Conservation (phyloP, 2,888 invertebrate species). For the Melikaiella ostensackeni region DNA sequence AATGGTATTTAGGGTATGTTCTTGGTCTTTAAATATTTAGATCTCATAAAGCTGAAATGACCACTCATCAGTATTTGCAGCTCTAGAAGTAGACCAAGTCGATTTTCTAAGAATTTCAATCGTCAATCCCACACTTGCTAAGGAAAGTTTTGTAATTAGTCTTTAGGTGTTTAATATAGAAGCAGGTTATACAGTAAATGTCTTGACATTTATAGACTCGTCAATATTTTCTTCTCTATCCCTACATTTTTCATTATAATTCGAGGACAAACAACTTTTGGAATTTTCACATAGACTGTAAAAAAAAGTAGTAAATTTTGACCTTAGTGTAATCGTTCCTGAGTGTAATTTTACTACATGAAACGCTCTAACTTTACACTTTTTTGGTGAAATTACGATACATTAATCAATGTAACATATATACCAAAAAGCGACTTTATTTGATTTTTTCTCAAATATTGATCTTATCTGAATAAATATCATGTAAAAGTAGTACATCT, state of each 20-base stretch:
- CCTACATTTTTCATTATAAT: not conserved
- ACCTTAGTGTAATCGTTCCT: too few relatives aligned
- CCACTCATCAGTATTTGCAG: not conserved
- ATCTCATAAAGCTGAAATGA: not conserved
- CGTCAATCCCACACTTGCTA: not conserved
- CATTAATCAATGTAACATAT: too few relatives aligned
- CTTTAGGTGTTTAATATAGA: conserved; percentile 9
- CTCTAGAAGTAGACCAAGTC: conserved; percentile 13
- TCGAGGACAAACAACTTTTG: not conserved
- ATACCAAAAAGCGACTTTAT: too few relatives aligned
- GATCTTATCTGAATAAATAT: too few relatives aligned
- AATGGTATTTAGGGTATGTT: not conserved
- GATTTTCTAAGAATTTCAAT: conserved; percentile 21
- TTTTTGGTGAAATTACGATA: too few relatives aligned
- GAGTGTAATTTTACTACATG: too few relatives aligned
- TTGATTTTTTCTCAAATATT: too few relatives aligned
- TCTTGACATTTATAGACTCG: not conserved
- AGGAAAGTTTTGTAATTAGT: conserved; percentile 14
- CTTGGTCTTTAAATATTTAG: not conserved
- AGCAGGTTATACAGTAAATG: not conserved
- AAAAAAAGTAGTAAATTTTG: too few relatives aligned
- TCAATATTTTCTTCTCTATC: not conserved
- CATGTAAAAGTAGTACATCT: too few relatives aligned
- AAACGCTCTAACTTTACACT: too few relatives aligned
- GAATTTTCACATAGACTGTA: too few relatives aligned